phyloP scores from a whole-genome alignment of 2,113 vertebrate genomes.

The Notarius lentiginosus region DNA sequence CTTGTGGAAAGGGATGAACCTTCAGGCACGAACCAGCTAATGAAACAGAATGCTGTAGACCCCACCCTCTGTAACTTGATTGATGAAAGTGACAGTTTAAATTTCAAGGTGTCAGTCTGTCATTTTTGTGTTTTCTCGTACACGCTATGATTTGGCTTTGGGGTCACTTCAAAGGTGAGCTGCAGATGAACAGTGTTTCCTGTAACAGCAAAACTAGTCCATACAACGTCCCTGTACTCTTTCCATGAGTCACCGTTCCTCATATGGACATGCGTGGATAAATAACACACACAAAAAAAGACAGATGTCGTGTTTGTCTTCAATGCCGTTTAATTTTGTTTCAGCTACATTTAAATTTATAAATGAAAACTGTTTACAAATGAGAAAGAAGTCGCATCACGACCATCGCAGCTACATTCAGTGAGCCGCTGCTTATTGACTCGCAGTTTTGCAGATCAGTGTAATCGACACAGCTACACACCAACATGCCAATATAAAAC shows the following conservation, averaged over 20 bases:
- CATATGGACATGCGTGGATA: background rate
- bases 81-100: background rate
- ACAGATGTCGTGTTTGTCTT: background rate
- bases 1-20: background rate
- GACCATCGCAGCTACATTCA: slow-evolving; percentile 9
- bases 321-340: slow-evolving; percentile 13
- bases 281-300: background rate
- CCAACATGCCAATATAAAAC: slow-evolving; percentile 11
- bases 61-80: background rate
- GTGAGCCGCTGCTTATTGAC: background rate
- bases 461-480: background rate
- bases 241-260: background rate
- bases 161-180: background rate
- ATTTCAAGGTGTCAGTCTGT: background rate
- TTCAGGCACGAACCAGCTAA: background rate
- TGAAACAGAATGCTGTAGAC: background rate
- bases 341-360: background rate
- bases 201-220: background rate
- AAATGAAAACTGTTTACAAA: background rate
- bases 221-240: background rate
- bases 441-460: background rate
- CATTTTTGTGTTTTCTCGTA: background rate
- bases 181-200: background rate
- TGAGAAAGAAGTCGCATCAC: background rate
- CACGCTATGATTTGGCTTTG: background rate